Conservation (phyloP, 2,797 vertebrate species). For the Brachyrhaphis roseni region DNA sequence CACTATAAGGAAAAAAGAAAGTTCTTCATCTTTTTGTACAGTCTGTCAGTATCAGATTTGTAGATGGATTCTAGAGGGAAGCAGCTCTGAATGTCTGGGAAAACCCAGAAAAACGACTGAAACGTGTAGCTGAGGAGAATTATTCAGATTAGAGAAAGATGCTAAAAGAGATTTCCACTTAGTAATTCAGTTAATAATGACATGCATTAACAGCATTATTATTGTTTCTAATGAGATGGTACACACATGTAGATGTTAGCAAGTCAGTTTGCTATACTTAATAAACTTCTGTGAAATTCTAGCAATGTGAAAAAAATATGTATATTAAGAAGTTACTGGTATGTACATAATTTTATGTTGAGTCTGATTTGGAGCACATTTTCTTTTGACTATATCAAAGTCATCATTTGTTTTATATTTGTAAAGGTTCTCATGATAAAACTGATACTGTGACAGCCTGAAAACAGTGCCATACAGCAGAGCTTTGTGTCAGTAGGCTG, state of each 20-base stretch:
- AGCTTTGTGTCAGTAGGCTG: constrained; percentile 48
- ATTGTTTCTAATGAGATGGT: constrained; percentile 68
- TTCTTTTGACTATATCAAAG: constrained; percentile 44
- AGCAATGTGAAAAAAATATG: constrained; percentile 60
- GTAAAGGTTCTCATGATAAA: constrained; percentile 65
- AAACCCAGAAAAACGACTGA: constrained; percentile 44
- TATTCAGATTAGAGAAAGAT: constrained; percentile 38
- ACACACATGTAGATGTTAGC: constrained; percentile 51
- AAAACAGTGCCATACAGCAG: constrained; percentile 76
- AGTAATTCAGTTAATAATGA: constrained; percentile 42
- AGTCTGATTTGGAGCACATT: constrained; percentile 69
- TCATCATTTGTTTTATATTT: constrained; percentile 38
- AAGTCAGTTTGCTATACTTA: constrained; percentile 64
- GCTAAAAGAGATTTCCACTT: constrained; percentile 76
- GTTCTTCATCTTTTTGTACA: neutral
- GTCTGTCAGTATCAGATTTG: neutral
- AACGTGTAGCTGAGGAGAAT: constrained; percentile 3
- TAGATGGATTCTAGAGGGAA: constrained; percentile 46
- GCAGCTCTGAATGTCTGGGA: constrained; percentile 75
- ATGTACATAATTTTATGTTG: constrained; percentile 71
- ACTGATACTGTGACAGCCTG: constrained; percentile 63
- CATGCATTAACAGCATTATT: constrained; percentile 52
- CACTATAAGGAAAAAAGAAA: neutral
- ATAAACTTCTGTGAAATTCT: constrained; percentile 73
- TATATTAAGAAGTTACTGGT: constrained; percentile 62